Evolutionary conservation across 2,888 invertebrate genomes (phyloP).

Genomic region (Leptopilina myrica): DNA sequence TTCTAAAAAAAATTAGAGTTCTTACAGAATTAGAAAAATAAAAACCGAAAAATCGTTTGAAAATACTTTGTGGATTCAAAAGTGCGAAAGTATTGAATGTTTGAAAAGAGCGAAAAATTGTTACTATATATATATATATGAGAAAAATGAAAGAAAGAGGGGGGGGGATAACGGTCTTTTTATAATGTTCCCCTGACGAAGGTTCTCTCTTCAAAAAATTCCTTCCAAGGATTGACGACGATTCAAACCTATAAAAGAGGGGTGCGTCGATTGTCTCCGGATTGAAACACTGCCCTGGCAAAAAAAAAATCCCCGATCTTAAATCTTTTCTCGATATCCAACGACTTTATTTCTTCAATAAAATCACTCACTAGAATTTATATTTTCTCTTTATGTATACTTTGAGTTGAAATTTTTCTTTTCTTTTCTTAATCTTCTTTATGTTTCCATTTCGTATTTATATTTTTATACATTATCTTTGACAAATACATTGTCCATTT

Average conservation of each 20-base stretch:
- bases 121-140: background rate
- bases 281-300: slow-evolving; percentile 36
- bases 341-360: slow-evolving; percentile 26
- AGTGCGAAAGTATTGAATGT: no score
- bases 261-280: slow-evolving; percentile 37
- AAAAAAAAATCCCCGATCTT: slow-evolving; percentile 38
- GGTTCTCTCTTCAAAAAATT: slow-evolving; percentile 21
- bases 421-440: background rate
- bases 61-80: background rate
- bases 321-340: slow-evolving; percentile 29
- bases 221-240: slow-evolving; percentile 21
- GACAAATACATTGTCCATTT: no score
- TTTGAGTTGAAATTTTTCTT: background rate
- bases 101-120: background rate
- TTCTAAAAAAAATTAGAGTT: no score
- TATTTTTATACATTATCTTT: no score
- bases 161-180: slow-evolving; percentile 30
- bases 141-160: background rate
- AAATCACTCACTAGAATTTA: background rate
- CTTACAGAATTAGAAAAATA: no score
- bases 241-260: slow-evolving; percentile 28
- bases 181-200: slow-evolving; percentile 16
- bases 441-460: background rate
- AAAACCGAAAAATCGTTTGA: no score
- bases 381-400: no score